These are phyloP conservation scores for Mastomys coucha DNA, from an alignment of 2,113 vertebrate species.

Conservation along the genomic window DNA sequence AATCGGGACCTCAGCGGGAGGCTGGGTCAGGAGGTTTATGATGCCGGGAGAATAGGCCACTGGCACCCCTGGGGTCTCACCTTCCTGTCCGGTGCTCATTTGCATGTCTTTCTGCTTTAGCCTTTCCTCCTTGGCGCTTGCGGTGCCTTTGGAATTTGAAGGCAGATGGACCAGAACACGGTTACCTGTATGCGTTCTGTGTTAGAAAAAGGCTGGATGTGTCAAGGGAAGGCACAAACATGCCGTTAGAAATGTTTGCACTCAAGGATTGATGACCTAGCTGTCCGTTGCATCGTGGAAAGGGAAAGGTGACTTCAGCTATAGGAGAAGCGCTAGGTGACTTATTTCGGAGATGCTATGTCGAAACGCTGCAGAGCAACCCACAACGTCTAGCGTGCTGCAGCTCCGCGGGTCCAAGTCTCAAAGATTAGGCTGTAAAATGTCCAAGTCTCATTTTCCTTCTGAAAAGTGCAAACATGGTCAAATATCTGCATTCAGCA, in stretches of 20 bases:
- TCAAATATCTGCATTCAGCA: not conserved
- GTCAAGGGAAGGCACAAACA: not conserved
- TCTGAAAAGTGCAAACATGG: not conserved
- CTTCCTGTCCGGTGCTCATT: slow-evolving; percentile 66
- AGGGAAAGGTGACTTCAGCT: not conserved
- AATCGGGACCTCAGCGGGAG: slow-evolving; percentile 78
- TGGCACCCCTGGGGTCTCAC: not conserved
- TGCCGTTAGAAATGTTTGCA: not conserved
- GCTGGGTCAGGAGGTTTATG: slow-evolving; percentile 53
- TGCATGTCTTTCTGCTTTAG: slow-evolving; percentile 65
- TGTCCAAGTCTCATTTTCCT: not conserved
- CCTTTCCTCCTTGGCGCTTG: not conserved
- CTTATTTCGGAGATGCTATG: not conserved
- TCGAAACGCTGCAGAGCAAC: not conserved
- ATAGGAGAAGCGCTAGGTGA: not conserved
- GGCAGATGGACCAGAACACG: not conserved
- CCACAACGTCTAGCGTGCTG: not conserved
- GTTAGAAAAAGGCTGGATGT: not conserved
- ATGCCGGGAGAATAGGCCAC: slow-evolving; percentile 30
- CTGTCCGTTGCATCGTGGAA: not conserved
- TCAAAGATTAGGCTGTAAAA: not conserved
- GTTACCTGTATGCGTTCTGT: not conserved
- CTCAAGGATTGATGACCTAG: not conserved
- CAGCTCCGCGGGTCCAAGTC: not conserved
- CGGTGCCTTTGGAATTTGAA: slow-evolving; percentile 4